Percentiles rank a stretch among this genome's conserved stretches.
phyloP scores from a whole-genome alignment of 2,113 vertebrate genomes.

The Syngnathus floridae region DNA sequence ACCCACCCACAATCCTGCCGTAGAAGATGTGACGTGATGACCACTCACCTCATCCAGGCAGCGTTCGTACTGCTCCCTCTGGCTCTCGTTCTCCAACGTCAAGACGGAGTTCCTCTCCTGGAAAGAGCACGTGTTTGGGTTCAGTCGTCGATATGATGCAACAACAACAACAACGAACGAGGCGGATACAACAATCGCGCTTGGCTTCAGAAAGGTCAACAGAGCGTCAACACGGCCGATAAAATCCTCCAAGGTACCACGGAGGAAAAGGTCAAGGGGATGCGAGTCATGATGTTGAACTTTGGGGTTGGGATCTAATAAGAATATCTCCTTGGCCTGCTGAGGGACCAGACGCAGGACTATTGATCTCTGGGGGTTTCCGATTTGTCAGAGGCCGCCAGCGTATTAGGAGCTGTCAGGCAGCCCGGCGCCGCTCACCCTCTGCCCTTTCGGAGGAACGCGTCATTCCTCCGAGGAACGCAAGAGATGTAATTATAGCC shows the following conservation, averaged over 20 bases:
- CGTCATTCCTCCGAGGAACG: constrained; percentile 36
- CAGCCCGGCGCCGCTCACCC: constrained; percentile 27
- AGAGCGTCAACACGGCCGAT: constrained; percentile 30
- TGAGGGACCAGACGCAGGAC: constrained; percentile 23
- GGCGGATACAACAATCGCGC: constrained; percentile 23
- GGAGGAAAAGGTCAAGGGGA: constrained; percentile 57
- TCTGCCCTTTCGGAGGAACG: constrained; percentile 53
- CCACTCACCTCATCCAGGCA: constrained; percentile 87
- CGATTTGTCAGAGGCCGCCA: constrained; percentile 58
- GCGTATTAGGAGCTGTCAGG: constrained; percentile 59
- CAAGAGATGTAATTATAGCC: constrained; percentile 40
- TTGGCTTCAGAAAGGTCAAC: constrained; percentile 46
- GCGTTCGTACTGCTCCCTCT: constrained; percentile 87
- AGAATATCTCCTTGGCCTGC: constrained; percentile 51
- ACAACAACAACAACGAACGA: constrained; percentile 4
- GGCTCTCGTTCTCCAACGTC: constrained; percentile 84
- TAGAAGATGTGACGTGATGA: neutral
- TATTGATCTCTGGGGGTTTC: constrained; percentile 63
- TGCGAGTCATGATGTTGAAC: constrained; percentile 57
- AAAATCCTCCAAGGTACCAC: constrained; percentile 27
- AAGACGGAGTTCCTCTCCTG: constrained; percentile 83
- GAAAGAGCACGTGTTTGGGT: constrained; percentile 14
- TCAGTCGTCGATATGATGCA: neutral
- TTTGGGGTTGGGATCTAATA: constrained; percentile 57
- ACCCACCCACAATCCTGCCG: neutral